Evolutionary conservation across 2,888 invertebrate species (phyloP).

Genomic region (Luperina nickerlii): DNA sequence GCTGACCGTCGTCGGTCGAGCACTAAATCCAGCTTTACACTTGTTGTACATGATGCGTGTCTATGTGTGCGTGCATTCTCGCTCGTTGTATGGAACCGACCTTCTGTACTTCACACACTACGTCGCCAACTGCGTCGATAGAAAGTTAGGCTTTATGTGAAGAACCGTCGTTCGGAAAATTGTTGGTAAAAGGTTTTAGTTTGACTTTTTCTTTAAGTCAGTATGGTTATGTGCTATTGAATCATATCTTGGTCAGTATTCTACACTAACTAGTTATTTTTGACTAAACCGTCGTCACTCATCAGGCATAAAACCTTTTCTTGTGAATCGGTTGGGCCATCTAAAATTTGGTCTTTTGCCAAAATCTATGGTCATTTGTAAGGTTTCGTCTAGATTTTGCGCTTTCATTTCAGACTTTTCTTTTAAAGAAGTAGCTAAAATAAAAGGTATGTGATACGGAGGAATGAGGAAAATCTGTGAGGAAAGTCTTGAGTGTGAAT

Average conservation of each 20-base stretch:
- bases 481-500: too few relatives aligned
- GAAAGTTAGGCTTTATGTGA: conserved; percentile 25
- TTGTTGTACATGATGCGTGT: background rate
- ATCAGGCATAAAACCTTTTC: background rate
- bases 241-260: background rate
- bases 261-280: background rate
- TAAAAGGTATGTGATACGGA: too few relatives aligned
- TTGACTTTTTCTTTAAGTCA: background rate
- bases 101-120: conserved; percentile 3
- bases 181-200: conserved; percentile 6
- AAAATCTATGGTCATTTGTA: background rate
- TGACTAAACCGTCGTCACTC: background rate
- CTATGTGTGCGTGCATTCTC: background rate
- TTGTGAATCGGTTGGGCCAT: background rate
- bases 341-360: background rate
- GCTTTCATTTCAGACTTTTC: background rate
- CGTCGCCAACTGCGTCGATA: conserved; percentile 11
- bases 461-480: too few relatives aligned
- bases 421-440: too few relatives aligned
- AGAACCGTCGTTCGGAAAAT: conserved; percentile 5
- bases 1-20: too few relatives aligned
- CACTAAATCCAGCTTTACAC: background rate
- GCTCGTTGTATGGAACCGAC: background rate
- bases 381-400: too few relatives aligned
- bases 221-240: background rate